Base-by-base conservation (phyloP, 2,113 vertebrate species). In the Naja naja region DNA sequence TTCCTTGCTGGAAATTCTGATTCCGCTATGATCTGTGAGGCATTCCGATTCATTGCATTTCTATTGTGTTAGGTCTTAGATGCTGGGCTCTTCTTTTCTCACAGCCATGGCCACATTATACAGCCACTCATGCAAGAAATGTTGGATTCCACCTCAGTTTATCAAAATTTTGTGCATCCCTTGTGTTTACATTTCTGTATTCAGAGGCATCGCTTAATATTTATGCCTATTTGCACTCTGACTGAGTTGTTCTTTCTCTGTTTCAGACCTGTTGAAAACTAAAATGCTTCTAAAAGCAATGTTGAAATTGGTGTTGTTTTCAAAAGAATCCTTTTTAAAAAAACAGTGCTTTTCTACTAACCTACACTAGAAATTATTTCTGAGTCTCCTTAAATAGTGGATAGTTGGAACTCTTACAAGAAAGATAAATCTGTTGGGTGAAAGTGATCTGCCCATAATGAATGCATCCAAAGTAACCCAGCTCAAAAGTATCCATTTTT, bases 1-100 rank as follows among this genome's bases (percentile, higher is more conserved):
- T 99, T 99, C 98, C 99, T 99, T 99, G 99, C 98, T 99, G 99
- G 99, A 99, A 99, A 99, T 99, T 99, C 98, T 98, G 98, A 99
- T 99, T 99, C 98, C 97, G 96, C 99, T 99, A 98, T 99, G 99
- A 99, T 99, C 99, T 98, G 98, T 98, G 98, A 99, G 98, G 98
- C 99, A 99, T 99, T 99, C 99, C 98, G 98, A 99, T 98, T 99
- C 98, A 98, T 98, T 98, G 98, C 98, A 98, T 99, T 99, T 98
- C 98, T 98, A 99, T 99, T 99, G 99, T 99, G 98, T 97, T 97
- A 97, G 97, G 97, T 98, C 98, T 99, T 98, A 99, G 98, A 99
- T 98, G 98, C 97, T 94, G 96, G 97, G 97, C 96, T 98, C 96
- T 97, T 97, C 98, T 98, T 98, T 98, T 98, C 98, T 99, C 98